A percentile compares a stretch with the other conserved stretches of the same genome.
phyloP scores from a whole-genome alignment of 2,797 vertebrate genomes.

The Siniperca scherzeri region DNA sequence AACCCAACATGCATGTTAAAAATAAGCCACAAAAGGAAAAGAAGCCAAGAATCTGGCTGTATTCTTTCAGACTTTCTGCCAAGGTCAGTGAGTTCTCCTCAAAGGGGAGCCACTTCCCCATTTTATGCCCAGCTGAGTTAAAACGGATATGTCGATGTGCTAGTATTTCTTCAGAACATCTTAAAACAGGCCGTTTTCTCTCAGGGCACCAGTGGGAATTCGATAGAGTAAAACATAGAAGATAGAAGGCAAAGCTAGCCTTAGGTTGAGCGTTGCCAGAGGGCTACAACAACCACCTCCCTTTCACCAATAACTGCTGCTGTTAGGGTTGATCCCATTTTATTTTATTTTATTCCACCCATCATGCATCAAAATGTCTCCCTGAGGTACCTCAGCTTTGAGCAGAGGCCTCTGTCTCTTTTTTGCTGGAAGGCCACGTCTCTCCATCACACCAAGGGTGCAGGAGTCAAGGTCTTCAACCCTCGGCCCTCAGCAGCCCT shows the following conservation, averaged over 20 bases:
- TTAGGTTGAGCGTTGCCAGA: constrained; percentile 79
- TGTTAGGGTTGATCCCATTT: constrained; percentile 74
- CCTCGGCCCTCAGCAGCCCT: constrained; percentile 78
- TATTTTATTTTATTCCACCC: constrained; percentile 82
- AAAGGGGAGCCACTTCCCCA: constrained; percentile 76
- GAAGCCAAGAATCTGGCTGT: constrained; percentile 51
- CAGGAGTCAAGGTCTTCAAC: constrained; percentile 86
- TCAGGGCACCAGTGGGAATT: constrained; percentile 80
- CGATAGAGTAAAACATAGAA: constrained; percentile 69
- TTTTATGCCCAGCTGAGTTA: constrained; percentile 78
- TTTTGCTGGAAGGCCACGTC: constrained; percentile 84
- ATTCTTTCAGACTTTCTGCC: constrained; percentile 73
- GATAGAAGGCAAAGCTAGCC: constrained; percentile 75
- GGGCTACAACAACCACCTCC: constrained; percentile 72
- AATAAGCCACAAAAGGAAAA: constrained; percentile 67
- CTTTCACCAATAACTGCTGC: constrained; percentile 74
- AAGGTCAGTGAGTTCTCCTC: constrained; percentile 79
- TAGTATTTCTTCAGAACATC: constrained; percentile 77
- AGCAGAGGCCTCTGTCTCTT: constrained; percentile 78
- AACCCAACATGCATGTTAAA: constrained; percentile 55
- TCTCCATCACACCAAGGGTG: constrained; percentile 82
- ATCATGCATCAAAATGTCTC: constrained; percentile 85
- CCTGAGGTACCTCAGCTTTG: constrained; percentile 78
- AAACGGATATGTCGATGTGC: constrained; percentile 77
- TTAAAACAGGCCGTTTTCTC: constrained; percentile 79